A percentile compares a stretch with the other conserved stretches of the same genome.
Conservation (phyloP, 2,113 vertebrate genomes). For the Lota lota region DNA sequence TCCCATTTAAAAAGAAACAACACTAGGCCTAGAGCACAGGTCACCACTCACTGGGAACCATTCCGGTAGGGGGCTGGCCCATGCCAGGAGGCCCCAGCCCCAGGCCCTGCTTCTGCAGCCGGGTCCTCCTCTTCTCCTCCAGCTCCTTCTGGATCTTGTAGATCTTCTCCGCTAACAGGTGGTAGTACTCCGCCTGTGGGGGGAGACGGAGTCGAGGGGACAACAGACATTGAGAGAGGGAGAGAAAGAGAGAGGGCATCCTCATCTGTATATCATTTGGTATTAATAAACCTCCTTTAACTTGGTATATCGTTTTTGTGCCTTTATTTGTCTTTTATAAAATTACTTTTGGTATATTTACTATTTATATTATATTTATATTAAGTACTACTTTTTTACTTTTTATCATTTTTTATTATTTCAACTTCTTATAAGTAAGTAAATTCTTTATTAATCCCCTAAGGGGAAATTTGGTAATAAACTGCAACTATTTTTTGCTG, state of each 20-base stretch:
- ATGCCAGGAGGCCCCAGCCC: constrained; percentile 73
- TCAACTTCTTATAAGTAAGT: too few species aligned
- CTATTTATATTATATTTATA: too few species aligned
- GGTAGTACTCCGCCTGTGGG: constrained; percentile 91
- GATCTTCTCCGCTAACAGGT: constrained; percentile 93
- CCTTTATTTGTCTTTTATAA: too few species aligned
- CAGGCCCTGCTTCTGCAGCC: constrained; percentile 91
- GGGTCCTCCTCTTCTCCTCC: constrained; percentile 92
- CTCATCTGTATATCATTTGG: not conserved
- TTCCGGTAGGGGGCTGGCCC: constrained; percentile 72
- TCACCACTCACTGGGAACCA: constrained; percentile 83
- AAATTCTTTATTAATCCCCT: not conserved
- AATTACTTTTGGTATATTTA: not conserved
- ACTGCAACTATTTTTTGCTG: too few species aligned
- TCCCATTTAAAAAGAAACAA: too few species aligned
- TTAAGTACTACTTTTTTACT: too few species aligned
- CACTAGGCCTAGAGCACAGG: too few species aligned
- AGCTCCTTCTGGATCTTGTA: constrained; percentile 98
- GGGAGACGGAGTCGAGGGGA: constrained; percentile 1
- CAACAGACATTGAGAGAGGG: not conserved
- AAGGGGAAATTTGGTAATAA: too few species aligned
- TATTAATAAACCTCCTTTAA: not conserved
- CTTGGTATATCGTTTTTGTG: too few species aligned
- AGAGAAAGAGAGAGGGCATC: not conserved
- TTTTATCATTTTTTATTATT: not conserved